Base-by-base conservation (phyloP, 2,797 vertebrate species). In the Brachyalestes nurse region DNA sequence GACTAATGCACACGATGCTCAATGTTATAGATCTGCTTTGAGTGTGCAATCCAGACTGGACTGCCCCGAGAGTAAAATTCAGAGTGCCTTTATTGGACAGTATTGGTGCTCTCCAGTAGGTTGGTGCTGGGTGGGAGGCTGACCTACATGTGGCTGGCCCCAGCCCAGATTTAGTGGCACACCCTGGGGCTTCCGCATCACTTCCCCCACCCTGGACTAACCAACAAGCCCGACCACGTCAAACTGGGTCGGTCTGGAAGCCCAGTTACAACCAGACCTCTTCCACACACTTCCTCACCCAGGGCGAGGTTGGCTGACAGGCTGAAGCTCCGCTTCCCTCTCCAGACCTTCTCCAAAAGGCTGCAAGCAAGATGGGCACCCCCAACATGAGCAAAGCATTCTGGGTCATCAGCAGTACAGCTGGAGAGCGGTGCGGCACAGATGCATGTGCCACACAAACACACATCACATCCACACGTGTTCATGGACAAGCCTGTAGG, bases 121-220 rank as follows among this genome's bases (percentile, higher is more conserved):
- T 71, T 78, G 75, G 79, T 72, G 34, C n/a, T 80, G 60, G 53
- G 65, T 80, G 87, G 87, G 89, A 89, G 89, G 88, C 84, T 92
- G 92, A 93, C 92, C 93, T 94, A 93, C 88, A 94, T 94, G 91
- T 88, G 86, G 91, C 89, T 92, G 91, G 90, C 88, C 80, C 21
- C 84, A 90, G 85, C 89, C 92, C 91, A 92, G 88, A 91, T 93
- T 89, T 78, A 83, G 86, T 65, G 82, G 89, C 88, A 82, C 79
- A 86, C 88, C 92, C 87, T 76, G 69, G 86, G 91, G 94, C 86
- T 82, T 86, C 25, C 13, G 55, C 12, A 60, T 40, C 70, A 47
- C 78, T 14, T 55, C 70, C 73, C 72, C 78, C 82, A 85, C 86
- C 75, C 47, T 89, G 87, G 80, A 84, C 82, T 85, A 90, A 80